phyloP scores from a whole-genome alignment of 2,888 invertebrate genomes.

The Petrolisthes cinctipes region DNA sequence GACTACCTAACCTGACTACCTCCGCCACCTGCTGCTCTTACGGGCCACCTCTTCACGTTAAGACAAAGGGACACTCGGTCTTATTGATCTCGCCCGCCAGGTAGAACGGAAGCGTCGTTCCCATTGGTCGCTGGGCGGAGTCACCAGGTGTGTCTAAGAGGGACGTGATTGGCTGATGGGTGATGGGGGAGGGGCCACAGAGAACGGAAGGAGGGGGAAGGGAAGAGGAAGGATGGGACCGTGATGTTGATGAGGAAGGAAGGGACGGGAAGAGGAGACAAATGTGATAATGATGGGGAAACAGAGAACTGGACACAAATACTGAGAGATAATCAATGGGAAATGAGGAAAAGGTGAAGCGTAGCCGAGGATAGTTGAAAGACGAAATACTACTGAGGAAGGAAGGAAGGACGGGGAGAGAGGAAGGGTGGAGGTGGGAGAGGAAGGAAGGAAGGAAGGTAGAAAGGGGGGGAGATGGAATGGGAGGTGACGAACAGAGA shows the following conservation, averaged over 20 bases:
- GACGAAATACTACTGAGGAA: too few species aligned
- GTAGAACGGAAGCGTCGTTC: conserved; percentile 47
- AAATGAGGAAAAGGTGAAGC: conserved; percentile 37
- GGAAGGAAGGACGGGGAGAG: conserved; percentile 26
- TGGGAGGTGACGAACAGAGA: background rate
- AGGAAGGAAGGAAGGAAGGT: conserved; percentile 11
- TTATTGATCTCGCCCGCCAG: conserved; percentile 50
- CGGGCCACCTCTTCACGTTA: conserved; percentile 34
- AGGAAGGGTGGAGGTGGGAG: conserved; percentile 22
- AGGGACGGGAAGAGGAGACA: too few species aligned
- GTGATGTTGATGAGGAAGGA: too few species aligned
- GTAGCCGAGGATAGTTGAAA: background rate
- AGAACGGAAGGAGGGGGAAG: conserved; percentile 20
- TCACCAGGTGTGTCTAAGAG: conserved; percentile 13
- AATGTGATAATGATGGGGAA: too few species aligned
- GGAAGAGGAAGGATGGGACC: background rate
- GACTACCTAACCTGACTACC: conserved; percentile 64
- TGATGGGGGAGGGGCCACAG: conserved; percentile 24
- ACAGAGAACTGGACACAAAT: too few species aligned
- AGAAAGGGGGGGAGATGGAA: conserved; percentile 3
- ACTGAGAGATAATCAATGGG: background rate
- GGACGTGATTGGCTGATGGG: conserved; percentile 31
- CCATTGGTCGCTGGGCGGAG: conserved; percentile 44
- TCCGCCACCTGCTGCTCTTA: conserved; percentile 64
- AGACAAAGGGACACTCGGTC: conserved; percentile 47